A percentile compares a stretch with the other conserved stretches of the same genome.
Conservation (phyloP, 2,888 invertebrate genomes). For the Acheta domesticus region DNA sequence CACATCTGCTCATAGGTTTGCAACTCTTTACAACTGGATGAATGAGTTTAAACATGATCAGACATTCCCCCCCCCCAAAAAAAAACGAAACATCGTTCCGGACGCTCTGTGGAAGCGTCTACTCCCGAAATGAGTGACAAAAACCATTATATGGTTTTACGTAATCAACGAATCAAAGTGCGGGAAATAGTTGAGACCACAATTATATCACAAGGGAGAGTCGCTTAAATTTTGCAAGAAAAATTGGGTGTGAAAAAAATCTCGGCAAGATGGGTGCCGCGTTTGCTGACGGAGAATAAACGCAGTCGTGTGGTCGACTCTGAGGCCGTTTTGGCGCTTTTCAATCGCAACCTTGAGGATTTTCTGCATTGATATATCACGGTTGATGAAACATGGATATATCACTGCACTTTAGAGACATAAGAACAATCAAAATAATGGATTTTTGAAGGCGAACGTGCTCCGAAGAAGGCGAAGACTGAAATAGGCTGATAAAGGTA, state of each 20-base stretch:
- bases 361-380: neutral
- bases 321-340: neutral
- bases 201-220: neutral
- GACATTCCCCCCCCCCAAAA: constrained; percentile 34
- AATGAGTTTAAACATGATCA: constrained; percentile 39
- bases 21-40: constrained; percentile 37
- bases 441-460: neutral
- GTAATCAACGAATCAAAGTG: neutral
- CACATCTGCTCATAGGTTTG: constrained; percentile 33
- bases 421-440: neutral
- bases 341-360: neutral
- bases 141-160: neutral
- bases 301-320: neutral
- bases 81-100: constrained; percentile 33
- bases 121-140: constrained; percentile 5
- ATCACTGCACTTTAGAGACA: neutral
- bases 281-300: neutral
- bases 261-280: neutral
- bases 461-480: neutral
- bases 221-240: neutral
- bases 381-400: neutral
- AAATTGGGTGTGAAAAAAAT: neutral
- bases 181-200: neutral
- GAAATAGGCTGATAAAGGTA: neutral
- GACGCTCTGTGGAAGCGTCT: neutral